Conservation (phyloP, 2,797 vertebrate genomes). For the Sebastes elongatus region DNA sequence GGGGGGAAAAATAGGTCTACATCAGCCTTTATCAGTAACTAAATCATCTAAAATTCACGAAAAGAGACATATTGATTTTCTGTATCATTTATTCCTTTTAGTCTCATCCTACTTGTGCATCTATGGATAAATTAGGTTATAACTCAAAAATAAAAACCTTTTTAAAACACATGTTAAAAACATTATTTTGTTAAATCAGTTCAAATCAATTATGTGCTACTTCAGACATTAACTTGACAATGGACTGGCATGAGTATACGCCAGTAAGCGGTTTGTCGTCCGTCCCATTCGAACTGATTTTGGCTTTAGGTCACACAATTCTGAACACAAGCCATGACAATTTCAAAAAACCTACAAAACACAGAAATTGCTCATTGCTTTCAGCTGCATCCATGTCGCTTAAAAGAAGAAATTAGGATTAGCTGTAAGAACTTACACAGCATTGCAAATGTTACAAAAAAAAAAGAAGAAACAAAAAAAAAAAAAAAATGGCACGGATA, state of each 20-base stretch:
- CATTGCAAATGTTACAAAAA: conserved; percentile 52
- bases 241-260: conserved; percentile 40
- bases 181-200: conserved; percentile 67
- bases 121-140: conserved; percentile 78
- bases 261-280: conserved; percentile 42
- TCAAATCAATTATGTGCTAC: conserved; percentile 72
- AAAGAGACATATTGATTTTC: conserved; percentile 59
- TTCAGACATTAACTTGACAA: conserved; percentile 60
- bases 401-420: conserved; percentile 41
- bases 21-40: conserved; percentile 58
- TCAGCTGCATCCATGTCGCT: conserved; percentile 51
- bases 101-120: conserved; percentile 75
- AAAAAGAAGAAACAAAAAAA: conserved; percentile 10
- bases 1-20: conserved; percentile 10
- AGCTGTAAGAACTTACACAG: conserved; percentile 56
- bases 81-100: conserved; percentile 66
- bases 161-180: conserved; percentile 64
- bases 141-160: conserved; percentile 55
- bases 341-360: conserved; percentile 34
- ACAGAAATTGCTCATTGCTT: conserved; percentile 27
- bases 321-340: conserved; percentile 56
- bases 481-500: conserved; percentile 72
- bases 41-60: conserved; percentile 59
- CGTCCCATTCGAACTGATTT: conserved; percentile 56
- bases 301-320: conserved; percentile 61